Evolutionary conservation across 2,113 vertebrate genomes (phyloP).

Genomic region (Lasiurus cinereus): DNA sequence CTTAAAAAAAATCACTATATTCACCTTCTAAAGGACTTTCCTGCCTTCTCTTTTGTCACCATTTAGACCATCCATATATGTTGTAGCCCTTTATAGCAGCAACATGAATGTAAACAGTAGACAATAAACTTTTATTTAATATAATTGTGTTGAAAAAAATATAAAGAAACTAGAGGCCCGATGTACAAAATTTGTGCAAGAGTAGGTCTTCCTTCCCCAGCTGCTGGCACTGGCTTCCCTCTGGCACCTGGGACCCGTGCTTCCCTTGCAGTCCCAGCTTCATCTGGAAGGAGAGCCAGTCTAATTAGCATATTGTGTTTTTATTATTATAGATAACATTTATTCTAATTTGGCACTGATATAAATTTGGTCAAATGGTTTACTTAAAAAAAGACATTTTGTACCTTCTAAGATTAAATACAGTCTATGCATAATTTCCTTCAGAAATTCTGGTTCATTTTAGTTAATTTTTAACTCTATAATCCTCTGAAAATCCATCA

Average conservation of each 20-base stretch:
- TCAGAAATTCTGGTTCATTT: slow-evolving; percentile 1
- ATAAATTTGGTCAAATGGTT: neutral
- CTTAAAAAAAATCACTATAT: neutral
- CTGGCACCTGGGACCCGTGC: too few relatives aligned
- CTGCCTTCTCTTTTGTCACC: neutral
- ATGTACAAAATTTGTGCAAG: too few relatives aligned
- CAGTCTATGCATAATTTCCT: neutral
- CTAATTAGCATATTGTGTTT: too few relatives aligned
- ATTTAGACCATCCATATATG: slow-evolving; percentile 55
- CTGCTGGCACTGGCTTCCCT: too few relatives aligned
- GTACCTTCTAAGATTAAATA: neutral
- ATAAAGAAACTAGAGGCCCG: slow-evolving; percentile 6
- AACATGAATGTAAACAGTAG: slow-evolving; percentile 83
- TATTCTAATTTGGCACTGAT: neutral
- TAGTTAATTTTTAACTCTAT: neutral
- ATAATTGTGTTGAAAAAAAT: slow-evolving; percentile 81
- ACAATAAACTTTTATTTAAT: slow-evolving; percentile 90
- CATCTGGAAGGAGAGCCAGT: too few relatives aligned
- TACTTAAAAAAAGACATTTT: neutral
- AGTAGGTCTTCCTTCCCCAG: too few relatives aligned
- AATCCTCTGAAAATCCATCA: neutral
- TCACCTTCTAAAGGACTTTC: neutral
- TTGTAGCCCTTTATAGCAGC: slow-evolving; percentile 83
- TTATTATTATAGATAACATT: neutral
- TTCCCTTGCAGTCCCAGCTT: too few relatives aligned